Conservation (phyloP, 2,888 invertebrate species). For the Troides helena region DNA sequence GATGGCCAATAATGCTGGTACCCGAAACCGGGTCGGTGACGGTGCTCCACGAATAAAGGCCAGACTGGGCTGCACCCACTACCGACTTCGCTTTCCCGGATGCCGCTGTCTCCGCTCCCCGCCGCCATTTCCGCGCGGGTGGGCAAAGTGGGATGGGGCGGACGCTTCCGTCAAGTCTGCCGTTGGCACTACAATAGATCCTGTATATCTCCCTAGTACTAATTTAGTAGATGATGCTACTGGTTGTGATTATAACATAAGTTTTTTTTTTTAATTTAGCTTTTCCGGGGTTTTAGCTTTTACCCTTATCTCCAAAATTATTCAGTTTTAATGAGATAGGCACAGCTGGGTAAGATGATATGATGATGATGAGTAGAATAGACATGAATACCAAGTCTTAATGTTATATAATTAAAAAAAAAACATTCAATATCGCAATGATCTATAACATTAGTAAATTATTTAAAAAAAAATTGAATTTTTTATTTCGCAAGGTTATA, state of each 20-base stretch:
- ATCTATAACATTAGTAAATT: too few relatives aligned
- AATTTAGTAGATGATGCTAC: constrained; percentile 69
- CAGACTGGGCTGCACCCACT: constrained; percentile 39
- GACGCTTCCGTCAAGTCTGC: constrained; percentile 46
- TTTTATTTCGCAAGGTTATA: too few relatives aligned
- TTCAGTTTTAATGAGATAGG: too few relatives aligned
- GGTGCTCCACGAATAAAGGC: constrained; percentile 51
- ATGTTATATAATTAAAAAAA: too few relatives aligned
- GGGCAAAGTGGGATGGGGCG: constrained; percentile 39
- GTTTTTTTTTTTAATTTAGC: not conserved
- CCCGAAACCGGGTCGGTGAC: constrained; percentile 37
- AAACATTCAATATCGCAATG: too few relatives aligned
- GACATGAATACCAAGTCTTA: too few relatives aligned
- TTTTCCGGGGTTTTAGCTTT: not conserved
- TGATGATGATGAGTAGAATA: too few relatives aligned
- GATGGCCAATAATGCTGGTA: constrained; percentile 44
- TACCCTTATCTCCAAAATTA: too few relatives aligned
- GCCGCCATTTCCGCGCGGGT: constrained; percentile 66
- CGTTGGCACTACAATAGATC: constrained; percentile 64
- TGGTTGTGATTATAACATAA: constrained; percentile 36
- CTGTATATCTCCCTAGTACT: constrained; percentile 70
- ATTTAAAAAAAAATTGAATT: too few relatives aligned
- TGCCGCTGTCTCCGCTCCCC: constrained; percentile 71
- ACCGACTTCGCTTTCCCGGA: constrained; percentile 66
- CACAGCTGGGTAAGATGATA: too few relatives aligned